Base-by-base conservation (phyloP, 2,113 vertebrate species). In the Parotia lawesii region DNA sequence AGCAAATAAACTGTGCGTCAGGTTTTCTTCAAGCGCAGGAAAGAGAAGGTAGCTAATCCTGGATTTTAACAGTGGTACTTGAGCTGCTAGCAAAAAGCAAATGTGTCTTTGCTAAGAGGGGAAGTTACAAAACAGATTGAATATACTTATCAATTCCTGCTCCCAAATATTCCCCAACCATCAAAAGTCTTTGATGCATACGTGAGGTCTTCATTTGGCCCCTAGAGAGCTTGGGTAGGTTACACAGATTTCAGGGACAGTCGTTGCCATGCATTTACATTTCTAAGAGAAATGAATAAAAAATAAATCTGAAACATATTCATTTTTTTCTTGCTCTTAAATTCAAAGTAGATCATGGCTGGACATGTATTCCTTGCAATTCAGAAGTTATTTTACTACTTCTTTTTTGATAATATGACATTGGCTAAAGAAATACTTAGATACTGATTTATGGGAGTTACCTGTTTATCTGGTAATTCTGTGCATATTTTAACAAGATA, bases 121-220 rank as follows among this genome's bases (percentile, higher is more conserved):
- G 19, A 31, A 58, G 29, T 70, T 57, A 50, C 37, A 54, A 60
- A 76, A 60, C 12, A 73, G 33, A 17, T 7, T 45, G 24, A 70
- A 73, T 31, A 44, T 9, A 35, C 19, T 27, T 78, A 71, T 29
- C 31, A 77, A 9, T 64, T 91, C 33, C 54, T 69, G 40, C 64
- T 75, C 48, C 40, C 48, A 85, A 71, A 56, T 0, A 0, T 62
- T 45, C 17, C 23, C 33, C 19, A 64, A 11, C 1, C 48, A 72
- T 38, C 70, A 31, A 5, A 67, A 69, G 7, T 50, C 44, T 88
- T 73, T 66, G 48, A 25, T 64, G 44, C 38, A 56, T 70, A 29
- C 61, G 13, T 53, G 66, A 75, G 35, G 20, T 69, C 16, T 69
- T 80, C 13, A 11, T 58, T 40, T 85, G 48, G 19, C 14, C 35